Evolutionary conservation across 2,113 vertebrate genomes (phyloP).

Genomic region (Opisthocomus hoazin): DNA sequence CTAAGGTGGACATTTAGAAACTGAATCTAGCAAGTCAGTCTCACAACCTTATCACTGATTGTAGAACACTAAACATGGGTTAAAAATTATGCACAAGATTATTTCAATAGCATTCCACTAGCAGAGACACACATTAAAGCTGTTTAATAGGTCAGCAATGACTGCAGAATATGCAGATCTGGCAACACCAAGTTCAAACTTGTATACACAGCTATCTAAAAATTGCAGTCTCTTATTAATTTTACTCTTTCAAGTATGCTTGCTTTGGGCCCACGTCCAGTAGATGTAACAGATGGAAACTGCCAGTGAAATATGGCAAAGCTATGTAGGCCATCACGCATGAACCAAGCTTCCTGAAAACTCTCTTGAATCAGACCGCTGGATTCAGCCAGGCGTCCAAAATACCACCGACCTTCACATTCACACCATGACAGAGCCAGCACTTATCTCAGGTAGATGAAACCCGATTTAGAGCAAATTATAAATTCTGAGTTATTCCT

Average conservation of each 20-base stretch:
- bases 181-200: not conserved
- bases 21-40: not conserved
- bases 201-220: not conserved
- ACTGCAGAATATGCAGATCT: not conserved
- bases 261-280: constrained; percentile 19
- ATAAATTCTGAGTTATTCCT: not conserved
- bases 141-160: not conserved
- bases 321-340: not conserved
- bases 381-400: not conserved
- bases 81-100: not conserved
- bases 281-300: constrained; percentile 33
- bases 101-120: not conserved
- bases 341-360: not conserved
- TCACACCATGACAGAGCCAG: not conserved
- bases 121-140: not conserved
- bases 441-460: not conserved
- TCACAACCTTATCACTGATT: not conserved
- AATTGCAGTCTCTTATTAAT: not conserved
- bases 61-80: not conserved
- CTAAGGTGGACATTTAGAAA: not conserved
- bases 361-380: not conserved
- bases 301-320: not conserved
- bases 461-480: not conserved
- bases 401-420: not conserved
- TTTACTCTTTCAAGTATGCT: not conserved